Conservation (phyloP, 2,888 invertebrate genomes). For the Luperina testacea region DNA sequence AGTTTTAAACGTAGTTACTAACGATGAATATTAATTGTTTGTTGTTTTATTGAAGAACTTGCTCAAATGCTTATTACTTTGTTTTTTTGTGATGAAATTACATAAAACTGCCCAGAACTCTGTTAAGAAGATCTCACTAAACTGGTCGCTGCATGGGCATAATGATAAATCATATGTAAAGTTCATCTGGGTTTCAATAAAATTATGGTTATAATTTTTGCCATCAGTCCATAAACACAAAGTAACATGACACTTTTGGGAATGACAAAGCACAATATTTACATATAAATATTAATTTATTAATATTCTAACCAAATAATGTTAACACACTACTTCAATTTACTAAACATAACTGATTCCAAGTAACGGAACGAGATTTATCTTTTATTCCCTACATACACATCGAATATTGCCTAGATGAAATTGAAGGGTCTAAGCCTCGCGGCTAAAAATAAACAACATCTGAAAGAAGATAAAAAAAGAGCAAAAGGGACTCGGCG, state of each 20-base stretch:
- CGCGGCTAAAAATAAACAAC: conserved; percentile 51
- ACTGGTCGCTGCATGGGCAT: neutral
- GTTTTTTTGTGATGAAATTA: conserved; percentile 1
- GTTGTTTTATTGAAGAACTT: conserved; percentile 17
- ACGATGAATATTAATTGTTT: conserved; percentile 15
- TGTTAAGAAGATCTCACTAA: neutral
- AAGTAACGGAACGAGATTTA: conserved; percentile 6
- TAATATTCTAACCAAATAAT: neutral
- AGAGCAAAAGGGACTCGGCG: conserved; percentile 23
- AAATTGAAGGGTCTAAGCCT: conserved; percentile 25
- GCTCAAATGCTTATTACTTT: neutral
- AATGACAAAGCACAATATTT: neutral
- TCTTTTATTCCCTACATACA: conserved; percentile 5
- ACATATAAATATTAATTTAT: neutral
- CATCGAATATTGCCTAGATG: conserved; percentile 8
- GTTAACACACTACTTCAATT: neutral
- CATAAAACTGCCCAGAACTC: neutral
- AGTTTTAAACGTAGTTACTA: too few species aligned
- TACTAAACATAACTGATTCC: neutral
- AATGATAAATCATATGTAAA: neutral
- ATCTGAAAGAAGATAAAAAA: conserved; percentile 32
- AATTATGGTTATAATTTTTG: neutral
- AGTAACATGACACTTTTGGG: neutral
- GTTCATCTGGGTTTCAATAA: neutral
- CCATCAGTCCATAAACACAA: neutral